A percentile compares a stretch with the other conserved stretches of the same genome.
Evolutionary conservation across 2,113 vertebrate genomes (phyloP).

Genomic region (Istiophorus platypterus): DNA sequence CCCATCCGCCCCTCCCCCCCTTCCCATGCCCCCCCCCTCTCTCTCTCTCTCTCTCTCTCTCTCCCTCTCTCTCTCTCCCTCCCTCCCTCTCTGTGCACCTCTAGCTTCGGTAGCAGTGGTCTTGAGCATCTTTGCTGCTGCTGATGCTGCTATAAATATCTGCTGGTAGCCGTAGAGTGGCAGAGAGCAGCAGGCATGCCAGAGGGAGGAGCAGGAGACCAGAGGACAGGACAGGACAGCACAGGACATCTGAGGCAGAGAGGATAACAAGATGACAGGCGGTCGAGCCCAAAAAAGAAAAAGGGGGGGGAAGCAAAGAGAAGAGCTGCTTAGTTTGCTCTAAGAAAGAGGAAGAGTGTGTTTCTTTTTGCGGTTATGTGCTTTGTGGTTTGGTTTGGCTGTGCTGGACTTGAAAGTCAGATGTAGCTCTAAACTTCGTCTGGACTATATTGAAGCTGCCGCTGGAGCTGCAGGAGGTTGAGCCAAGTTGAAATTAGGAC

Average conservation of each 20-base stretch:
- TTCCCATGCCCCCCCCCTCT: constrained; percentile 36
- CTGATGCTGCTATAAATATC: constrained; percentile 84
- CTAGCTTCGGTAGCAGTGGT: constrained; percentile 75
- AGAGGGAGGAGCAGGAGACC: constrained; percentile 70
- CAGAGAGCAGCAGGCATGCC: constrained; percentile 76
- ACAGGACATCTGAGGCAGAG: constrained; percentile 51
- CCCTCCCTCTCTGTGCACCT: constrained; percentile 68
- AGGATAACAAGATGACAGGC: constrained; percentile 60
- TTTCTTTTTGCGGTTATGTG: constrained; percentile 9
- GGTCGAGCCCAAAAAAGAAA: constrained; percentile 37
- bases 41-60: constrained; percentile 30
- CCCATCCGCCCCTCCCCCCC: constrained; percentile 55
- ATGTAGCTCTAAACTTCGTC: constrained; percentile 47
- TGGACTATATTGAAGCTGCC: constrained; percentile 28
- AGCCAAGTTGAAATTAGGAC: constrained; percentile 17
- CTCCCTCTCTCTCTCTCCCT: constrained; percentile 23
- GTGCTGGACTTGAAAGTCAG: constrained; percentile 44
- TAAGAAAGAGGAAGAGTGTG: constrained; percentile 15
- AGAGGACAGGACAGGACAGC: constrained; percentile 61
- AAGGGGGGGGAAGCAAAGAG: constrained; percentile 46
- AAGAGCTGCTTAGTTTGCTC: constrained; percentile 48
- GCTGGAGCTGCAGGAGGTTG: constrained; percentile 22
- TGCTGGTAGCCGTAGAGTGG: constrained; percentile 68
- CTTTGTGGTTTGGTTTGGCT: constrained; percentile 14
- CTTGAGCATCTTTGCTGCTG: constrained; percentile 77